Base-by-base conservation (phyloP, 2,113 vertebrate genomes). In the Leptobrachium ailaonicum region DNA sequence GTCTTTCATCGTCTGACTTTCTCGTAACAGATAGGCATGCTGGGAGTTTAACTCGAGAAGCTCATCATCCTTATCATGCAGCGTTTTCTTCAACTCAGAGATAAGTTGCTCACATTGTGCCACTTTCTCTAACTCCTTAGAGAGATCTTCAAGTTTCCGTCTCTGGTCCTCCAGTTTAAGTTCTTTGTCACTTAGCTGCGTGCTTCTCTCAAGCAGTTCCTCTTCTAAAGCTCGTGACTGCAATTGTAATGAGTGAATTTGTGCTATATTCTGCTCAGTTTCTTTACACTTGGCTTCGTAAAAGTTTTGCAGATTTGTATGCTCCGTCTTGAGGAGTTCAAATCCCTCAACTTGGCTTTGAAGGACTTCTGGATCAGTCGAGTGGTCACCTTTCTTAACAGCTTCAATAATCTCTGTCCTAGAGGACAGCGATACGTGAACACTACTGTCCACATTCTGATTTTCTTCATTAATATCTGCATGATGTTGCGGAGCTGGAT, bases 381-480 rank as follows among this genome's bases (percentile, higher is more conserved):
- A 82, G 41, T 95, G 89, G 45, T 85, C 85, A 75, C 76, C 86
- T 56, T 92, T 92, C 63, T 92, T 87, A 82, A 86, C 11, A 50
- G 84, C 92, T 82, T 87, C 87, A 0, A 66, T 45, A 1, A 85
- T 88, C 86, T 94, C 93, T 83, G 92, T 88, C 53, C 86, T 86
- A 1, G 89, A 85, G 60, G 93, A 77, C 83, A 95, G 64, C 0
- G 92, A 90, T 41, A 89, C 91, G 80, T 93, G 89, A n/a, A 88
- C 87, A 81, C 95, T 94, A 62, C 88, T 93, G 83, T 94, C 87
- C 0, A 95, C 79, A 12, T 80, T 77, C 8, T 88, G 85, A 43
- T 95, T 95, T 75, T 95, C 93, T 13, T 83, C 83, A 69, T 88
- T 12, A 93, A 66, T 8, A 87, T 50, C 8, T 50, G 8, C 47